A percentile compares a stretch with the other conserved stretches of the same genome.
phyloP scores from a whole-genome alignment of 2,888 invertebrate genomes.

The Dusona sp. region DNA sequence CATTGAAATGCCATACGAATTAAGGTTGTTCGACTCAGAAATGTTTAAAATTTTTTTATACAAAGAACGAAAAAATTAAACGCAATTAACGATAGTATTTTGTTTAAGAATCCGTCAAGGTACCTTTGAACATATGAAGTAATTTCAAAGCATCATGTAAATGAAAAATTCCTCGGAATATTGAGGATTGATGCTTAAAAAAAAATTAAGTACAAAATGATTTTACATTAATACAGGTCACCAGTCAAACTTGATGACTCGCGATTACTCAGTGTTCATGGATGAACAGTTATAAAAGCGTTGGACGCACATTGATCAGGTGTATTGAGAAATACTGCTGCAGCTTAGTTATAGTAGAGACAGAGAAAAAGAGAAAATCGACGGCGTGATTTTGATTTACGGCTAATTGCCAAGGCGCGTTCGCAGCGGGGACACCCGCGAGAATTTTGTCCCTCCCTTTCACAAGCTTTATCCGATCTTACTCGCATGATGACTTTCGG shows the following conservation, averaged over 20 bases:
- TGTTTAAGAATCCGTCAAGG: background rate
- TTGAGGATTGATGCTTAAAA: background rate
- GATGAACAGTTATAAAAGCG: slow-evolving; percentile 21
- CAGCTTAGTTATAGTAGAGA: slow-evolving; percentile 15
- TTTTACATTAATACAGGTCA: background rate
- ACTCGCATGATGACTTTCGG: slow-evolving; percentile 27
- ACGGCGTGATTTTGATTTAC: slow-evolving; percentile 80
- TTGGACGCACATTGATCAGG: slow-evolving; percentile 35
- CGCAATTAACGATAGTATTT: background rate
- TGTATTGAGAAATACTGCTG: slow-evolving; percentile 25
- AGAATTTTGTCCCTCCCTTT: slow-evolving; percentile 22
- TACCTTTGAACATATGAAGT: background rate
- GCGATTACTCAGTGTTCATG: slow-evolving; percentile 21
- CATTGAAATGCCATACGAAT: background rate
- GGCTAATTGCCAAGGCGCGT: slow-evolving; percentile 75
- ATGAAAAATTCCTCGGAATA: background rate
- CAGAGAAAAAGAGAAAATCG: slow-evolving; percentile 26
- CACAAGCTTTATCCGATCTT: slow-evolving; percentile 35
- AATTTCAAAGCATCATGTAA: background rate
- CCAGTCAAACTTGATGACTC: background rate
- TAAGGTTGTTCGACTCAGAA: background rate
- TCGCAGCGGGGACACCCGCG: slow-evolving; percentile 48
- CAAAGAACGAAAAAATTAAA: background rate
- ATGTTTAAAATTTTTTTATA: background rate
- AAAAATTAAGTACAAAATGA: background rate